Evolutionary conservation across 1,140 invertebrate genomes (phyloP), one percentile per base, ranked within the genome.

Genomic region (Amphibalanus amphitrite): DNA sequence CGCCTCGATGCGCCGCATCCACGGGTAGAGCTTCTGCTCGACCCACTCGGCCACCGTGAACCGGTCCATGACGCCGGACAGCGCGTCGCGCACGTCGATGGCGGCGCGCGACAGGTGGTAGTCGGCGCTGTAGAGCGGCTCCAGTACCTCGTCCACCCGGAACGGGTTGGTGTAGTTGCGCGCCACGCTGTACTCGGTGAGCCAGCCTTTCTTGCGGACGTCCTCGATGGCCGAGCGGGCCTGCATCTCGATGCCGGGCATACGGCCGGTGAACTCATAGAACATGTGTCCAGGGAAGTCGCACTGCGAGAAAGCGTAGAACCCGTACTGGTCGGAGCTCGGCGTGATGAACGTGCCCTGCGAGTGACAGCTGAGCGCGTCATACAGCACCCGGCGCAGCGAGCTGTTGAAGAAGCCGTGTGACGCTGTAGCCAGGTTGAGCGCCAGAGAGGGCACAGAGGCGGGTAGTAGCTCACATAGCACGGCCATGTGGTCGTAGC

Each of bases 401-500:
- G 83, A 82, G 0, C 81, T 79, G 76, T 87, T 86, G 75, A 87
- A 87, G 76, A 84, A 86, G 1, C 88, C 88, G 75, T 83, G 80
- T 20, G 82, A 82, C 0, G 83, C 80, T 0, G 86, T 84, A 10
- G 85, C 71, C 20, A 89, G 78, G 79, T 85, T 87, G 0, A 89
- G 76, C 0, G 84, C 85, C 6, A 92, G 79, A 0, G 88, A 89
- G 13, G 95, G 95, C 71, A 98, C 80, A 3, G 88, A 86, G 0
- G 86, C 84, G 0, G 91, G 90, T n/a, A 99, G 80, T 10, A 97
- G 80, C 81, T 99, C 96, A 79, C 93, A 96, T 25, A 97, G 83
- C 0, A 91, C 87, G 4, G 92, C 91, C 82, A 93, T 92, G 79
- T 98, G 95, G 80, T 95, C 93, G 78, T 93, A 96, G 75, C 88